Base-by-base conservation (phyloP, 1,140 invertebrate genomes). In the Episyrphus balteatus region DNA sequence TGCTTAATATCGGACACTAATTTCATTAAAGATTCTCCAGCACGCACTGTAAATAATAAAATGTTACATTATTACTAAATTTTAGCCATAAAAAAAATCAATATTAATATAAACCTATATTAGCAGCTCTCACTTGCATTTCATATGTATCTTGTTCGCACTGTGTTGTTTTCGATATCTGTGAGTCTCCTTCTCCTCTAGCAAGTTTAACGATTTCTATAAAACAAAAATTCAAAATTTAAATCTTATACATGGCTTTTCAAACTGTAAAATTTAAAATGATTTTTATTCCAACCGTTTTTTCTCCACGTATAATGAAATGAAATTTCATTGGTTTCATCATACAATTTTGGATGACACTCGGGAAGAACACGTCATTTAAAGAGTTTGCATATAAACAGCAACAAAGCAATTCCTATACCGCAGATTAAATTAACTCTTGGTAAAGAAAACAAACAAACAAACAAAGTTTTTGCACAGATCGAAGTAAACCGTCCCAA, bases 1-100 rank as follows among this genome's bases (percentile, higher is more conserved):
- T 97, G 92, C 62, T 97, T 97, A 13, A 98, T 88, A 65, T 97
- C 92, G 1, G 92, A 92, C 5, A 97, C 90, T 5, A 97, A 72
- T 70, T 97, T 96, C 86, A 96, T 93, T 12, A 97, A 66, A 1
- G 90, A 94, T 74, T 98, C 92, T 2, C 91, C 92, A 51, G 93
- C 93, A 59, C 92, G 73, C 1, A 95, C 88, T 77, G 58, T 34
- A 73, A 54, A 49, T 39, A 39, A 48, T 31, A 52, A 42, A 30
- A 13, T 18, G 17, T 11, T 34, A 34, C 11, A 45, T 33, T 36
- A 46, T 7, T 18, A 37, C 13, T 46, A 12, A 26, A 42, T 46
- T 7, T n/a, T 9, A 19, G 38, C n/a, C n/a, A 30, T 21, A n/a
- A n/a, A 15, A 34, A 19, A 6, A 17, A 1, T 12, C 2, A 21